phyloP scores from a whole-genome alignment of 30 jellyfish, hydroid and myxozoan genomes.

The Aurelia sp. region DNA sequence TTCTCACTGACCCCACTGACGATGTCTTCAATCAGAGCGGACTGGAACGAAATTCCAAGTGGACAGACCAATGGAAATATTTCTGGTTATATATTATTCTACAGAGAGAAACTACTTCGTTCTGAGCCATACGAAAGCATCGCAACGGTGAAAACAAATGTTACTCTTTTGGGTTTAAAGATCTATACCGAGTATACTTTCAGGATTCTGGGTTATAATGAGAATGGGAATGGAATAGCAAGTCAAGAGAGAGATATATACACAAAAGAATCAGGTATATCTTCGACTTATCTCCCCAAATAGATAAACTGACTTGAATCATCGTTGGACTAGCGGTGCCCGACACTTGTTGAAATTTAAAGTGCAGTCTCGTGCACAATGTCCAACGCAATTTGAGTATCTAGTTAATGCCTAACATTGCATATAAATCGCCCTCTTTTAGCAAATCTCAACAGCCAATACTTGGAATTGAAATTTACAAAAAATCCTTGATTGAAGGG shows the following conservation, averaged over 20 bases:
- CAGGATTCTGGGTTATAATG: slow-evolving; percentile 69
- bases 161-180: slow-evolving; percentile 38
- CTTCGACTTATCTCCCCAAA: too few species aligned
- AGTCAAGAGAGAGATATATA: slow-evolving; percentile 32
- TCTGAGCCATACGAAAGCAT: slow-evolving; percentile 59
- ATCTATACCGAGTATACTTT: slow-evolving; percentile 60
- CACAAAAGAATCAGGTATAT: slow-evolving; percentile 60
- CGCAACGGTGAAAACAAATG: slow-evolving; percentile 33
- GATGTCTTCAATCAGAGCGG: slow-evolving; percentile 46
- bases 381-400: too few species aligned
- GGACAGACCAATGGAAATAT: slow-evolving; percentile 41
- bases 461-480: too few species aligned
- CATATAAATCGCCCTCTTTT: too few species aligned
- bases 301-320: too few species aligned
- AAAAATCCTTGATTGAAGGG: too few species aligned
- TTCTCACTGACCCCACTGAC: slow-evolving; percentile 61
- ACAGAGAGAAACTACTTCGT: slow-evolving; percentile 43
- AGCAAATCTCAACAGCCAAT: too few species aligned
- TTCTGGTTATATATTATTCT: slow-evolving; percentile 63
- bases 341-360: too few species aligned
- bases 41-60: slow-evolving; percentile 46
- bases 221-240: slow-evolving; percentile 82
- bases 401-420: too few species aligned
- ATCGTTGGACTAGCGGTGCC: too few species aligned
- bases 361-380: too few species aligned